Evolutionary conservation across 2,113 vertebrate genomes (phyloP).

Genomic region (Natator depressus): DNA sequence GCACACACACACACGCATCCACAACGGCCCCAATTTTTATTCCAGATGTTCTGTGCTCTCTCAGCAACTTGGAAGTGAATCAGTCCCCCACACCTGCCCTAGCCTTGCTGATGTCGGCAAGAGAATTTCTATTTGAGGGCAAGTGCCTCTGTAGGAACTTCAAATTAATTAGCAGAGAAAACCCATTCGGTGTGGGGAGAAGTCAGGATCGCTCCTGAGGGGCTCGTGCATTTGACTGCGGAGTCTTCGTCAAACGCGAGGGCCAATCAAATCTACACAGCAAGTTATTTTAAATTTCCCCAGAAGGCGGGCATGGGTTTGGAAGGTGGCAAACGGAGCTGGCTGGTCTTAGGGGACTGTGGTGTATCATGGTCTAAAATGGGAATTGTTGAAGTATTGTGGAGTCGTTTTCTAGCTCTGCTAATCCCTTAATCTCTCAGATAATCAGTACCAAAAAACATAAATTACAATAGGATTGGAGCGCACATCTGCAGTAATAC

Average conservation of each 20-base stretch:
- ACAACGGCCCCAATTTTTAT: neutral
- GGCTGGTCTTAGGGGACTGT: neutral
- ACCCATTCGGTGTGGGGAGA: fast-evolving
- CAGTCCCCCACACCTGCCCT: neutral
- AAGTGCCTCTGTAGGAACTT: fast-evolving
- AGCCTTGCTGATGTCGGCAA: fast-evolving
- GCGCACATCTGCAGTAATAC: neutral
- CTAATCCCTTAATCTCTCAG: conserved; percentile 39
- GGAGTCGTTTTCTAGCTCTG: neutral
- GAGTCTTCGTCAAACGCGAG: neutral
- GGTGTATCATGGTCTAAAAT: neutral
- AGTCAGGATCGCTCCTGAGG: neutral
- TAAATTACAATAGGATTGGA: neutral
- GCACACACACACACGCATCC: neutral
- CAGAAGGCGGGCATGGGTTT: neutral
- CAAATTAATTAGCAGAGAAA: neutral
- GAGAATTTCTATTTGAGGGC: neutral
- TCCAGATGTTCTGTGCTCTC: neutral
- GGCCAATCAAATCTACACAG: neutral
- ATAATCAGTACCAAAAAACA: neutral
- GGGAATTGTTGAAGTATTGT: neutral
- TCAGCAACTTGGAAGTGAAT: neutral
- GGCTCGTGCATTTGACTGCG: fast-evolving
- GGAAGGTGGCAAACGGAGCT: neutral
- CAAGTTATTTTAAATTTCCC: neutral